Evolutionary conservation across 1,140 invertebrate genomes (phyloP).

Genomic region (Caerostris darwini): DNA sequence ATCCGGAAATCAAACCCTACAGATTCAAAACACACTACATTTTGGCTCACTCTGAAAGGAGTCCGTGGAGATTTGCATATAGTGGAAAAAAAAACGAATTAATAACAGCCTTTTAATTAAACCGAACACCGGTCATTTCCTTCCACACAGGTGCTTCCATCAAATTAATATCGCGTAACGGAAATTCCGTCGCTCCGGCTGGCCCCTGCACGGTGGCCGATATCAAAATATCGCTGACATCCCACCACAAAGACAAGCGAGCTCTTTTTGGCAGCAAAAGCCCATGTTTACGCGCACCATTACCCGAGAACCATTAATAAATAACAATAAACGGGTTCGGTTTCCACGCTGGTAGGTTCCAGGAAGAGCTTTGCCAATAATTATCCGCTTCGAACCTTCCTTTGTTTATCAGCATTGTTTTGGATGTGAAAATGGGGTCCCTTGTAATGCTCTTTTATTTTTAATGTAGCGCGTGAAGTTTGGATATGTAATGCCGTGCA

Average conservation of each 20-base stretch:
- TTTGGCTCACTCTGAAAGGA: no score
- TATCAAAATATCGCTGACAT: not conserved
- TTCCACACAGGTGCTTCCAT: conserved; percentile 31
- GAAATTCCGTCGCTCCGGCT: conserved; percentile 59
- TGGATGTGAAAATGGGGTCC: not conserved
- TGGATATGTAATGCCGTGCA: no score
- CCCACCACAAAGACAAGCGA: not conserved
- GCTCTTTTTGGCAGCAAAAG: not conserved
- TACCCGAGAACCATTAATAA: conserved; percentile 54
- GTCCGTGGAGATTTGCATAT: no score
- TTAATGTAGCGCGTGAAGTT: no score
- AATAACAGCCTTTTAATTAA: conserved; percentile 41
- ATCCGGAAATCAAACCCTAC: no score
- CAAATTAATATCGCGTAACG: conserved; percentile 31
- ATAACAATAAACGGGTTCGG: conserved; percentile 34
- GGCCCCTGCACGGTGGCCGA: not conserved
- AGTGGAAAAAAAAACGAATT: no score
- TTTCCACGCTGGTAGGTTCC: not conserved
- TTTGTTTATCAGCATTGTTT: conserved; percentile 14
- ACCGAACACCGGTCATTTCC: conserved; percentile 28
- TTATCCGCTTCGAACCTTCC: not conserved
- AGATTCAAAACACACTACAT: no score
- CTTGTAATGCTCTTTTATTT: not conserved
- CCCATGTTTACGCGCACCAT: conserved; percentile 51
- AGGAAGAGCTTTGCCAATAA: not conserved